Evolutionary conservation across 2,113 vertebrate genomes (phyloP), one percentile per base, ranked within the genome.

Genomic region (Ornithorhynchus anatinus): DNA sequence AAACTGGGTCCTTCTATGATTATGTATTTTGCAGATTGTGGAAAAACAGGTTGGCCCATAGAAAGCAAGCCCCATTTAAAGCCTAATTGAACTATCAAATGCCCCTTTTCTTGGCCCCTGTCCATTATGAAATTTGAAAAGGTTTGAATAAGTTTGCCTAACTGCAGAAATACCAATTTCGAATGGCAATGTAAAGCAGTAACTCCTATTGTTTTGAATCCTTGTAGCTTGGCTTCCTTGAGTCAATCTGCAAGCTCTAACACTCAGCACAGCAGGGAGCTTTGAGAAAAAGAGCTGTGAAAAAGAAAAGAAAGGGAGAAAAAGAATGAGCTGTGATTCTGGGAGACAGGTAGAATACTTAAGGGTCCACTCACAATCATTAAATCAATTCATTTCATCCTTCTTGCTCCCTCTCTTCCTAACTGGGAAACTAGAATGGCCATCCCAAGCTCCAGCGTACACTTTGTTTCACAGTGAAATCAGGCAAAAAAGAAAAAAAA

Each of bases 291-390:
- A n/a, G n/a, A n/a, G n/a, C n/a, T n/a, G n/a, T n/a, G n/a, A n/a
- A n/a, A n/a, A n/a, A n/a, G n/a, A n/a, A n/a, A n/a, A n/a, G n/a
- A n/a, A n/a, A n/a, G n/a, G n/a, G n/a, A n/a, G n/a, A n/a, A n/a
- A n/a, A n/a, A n/a, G n/a, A n/a, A n/a, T n/a, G n/a, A n/a, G n/a
- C 59, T 57, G 61, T n/a, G 54, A 50, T 51, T 3, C 29, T 3
- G 44, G 35, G 15, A 70, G 77, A 64, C 19, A 57, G 0, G 0
- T 8, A 19, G 3, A 0, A 0, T 17, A 53, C 57, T 60, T 81
- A 37, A 77, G 77, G 72, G 56, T 61, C 25, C 32, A 48, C 33
- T n/a, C 56, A 31, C 16, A 40, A 65, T 15, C 12, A 8, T 59
- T 43, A 48, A 33, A 70, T 22, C 51, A 72, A 51, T 37, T n/a